Base-by-base conservation (phyloP, 2,113 vertebrate genomes). In the Chauna torquata region DNA sequence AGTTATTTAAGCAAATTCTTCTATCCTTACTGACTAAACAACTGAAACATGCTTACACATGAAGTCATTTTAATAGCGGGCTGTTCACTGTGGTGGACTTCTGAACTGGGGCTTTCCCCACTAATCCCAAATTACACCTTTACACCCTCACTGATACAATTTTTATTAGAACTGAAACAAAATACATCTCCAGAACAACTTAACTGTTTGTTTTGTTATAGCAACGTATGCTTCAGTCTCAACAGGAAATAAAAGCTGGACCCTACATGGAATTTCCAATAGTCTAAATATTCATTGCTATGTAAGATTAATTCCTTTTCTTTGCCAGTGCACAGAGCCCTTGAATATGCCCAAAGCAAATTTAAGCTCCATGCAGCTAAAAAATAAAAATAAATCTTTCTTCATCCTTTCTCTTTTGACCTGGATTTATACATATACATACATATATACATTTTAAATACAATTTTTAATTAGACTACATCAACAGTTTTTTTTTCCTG, bases 271-370 rank as follows among this genome's bases (percentile, higher is more conserved):
- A 86, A 92, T 91, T 87, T 62, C 55, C 85, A 86, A 50, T 19
- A 76, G 38, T 81, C 59, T 87, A 90, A 94, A 94, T 92, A 91
- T 62, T 87, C 57, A 85, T 36, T 69, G 42, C 55, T 22, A 23
- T 55, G 52, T 38, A 75, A 90, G 54, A 91, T 72, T 55, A 50
- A 87, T 96, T 96, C 82, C 7, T 78, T 85, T 75, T 36, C 70
- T 88, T 90, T 92, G 27, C 30, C 68, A 57, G 40, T 75, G 59
- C 66, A 71, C 44, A 38, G 64, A 88, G 40, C 18, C 45, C 61
- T 91, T 80, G 87, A 86, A n/a, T n/a, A n/a, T n/a, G n/a, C n/a
- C n/a, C n/a, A n/a, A 86, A 87, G 59, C 54, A 95, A 57, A 82
- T 77, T 93, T 76, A 32, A 91, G 79, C 2, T 0, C 68, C 71